Conservation (phyloP, 2,113 vertebrate species). For the Galeopterus variegatus region DNA sequence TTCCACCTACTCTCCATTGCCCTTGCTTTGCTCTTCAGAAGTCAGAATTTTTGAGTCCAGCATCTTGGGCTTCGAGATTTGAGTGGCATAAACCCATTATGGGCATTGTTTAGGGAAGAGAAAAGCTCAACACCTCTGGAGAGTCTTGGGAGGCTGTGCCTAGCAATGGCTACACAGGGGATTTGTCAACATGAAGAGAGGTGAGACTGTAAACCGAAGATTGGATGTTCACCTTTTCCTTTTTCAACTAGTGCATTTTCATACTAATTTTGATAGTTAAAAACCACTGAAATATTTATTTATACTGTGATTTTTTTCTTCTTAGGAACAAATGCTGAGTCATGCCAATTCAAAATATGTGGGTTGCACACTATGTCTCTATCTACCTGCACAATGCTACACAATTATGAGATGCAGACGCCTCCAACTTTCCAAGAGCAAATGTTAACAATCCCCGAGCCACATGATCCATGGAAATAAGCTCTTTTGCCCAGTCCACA, state of each 20-base stretch:
- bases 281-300: not conserved
- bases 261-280: too few relatives aligned
- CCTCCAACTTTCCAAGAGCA: not conserved
- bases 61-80: not conserved
- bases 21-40: not conserved
- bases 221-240: accelerated
- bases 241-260: not conserved
- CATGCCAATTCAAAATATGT: not conserved
- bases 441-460: too few relatives aligned
- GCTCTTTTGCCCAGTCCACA: not conserved
- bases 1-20: not conserved
- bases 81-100: not conserved
- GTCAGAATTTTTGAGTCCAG: not conserved
- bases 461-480: accelerated
- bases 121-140: not conserved
- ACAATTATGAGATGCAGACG: not conserved
- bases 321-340: not conserved
- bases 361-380: accelerated
- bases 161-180: accelerated
- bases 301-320: not conserved
- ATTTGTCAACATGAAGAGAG: accelerated
- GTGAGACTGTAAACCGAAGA: too few relatives aligned
- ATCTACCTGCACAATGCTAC: accelerated
- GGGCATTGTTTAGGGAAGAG: not conserved
- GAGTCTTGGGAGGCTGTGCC: not conserved